A percentile compares a stretch with the other conserved stretches of the same genome.
Evolutionary conservation across 2,797 vertebrate species (phyloP).

Genomic region (Emydoidea blandingii): DNA sequence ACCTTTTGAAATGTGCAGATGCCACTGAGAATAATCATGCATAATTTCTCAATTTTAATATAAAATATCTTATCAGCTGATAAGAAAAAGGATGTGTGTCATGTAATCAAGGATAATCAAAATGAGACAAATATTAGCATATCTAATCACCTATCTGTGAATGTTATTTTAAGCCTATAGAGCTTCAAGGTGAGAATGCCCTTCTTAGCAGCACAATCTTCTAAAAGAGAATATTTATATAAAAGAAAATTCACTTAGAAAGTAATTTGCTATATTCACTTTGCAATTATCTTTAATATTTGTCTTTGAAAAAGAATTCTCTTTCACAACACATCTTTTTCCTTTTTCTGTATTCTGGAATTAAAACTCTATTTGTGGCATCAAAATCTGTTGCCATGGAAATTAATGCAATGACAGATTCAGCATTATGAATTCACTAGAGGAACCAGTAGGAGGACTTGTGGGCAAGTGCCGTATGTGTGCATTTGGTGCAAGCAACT

Average conservation of each 20-base stretch:
- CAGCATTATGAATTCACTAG: neutral
- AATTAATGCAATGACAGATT: constrained; percentile 18
- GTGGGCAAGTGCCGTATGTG: neutral
- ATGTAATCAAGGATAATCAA: constrained; percentile 74
- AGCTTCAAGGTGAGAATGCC: constrained; percentile 63
- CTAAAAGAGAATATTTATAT: neutral
- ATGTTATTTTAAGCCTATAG: neutral
- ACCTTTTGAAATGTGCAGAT: constrained; percentile 67
- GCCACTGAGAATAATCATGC: constrained; percentile 71
- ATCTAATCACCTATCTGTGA: constrained; percentile 58
- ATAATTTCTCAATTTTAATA: constrained; percentile 69
- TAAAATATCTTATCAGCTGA: constrained; percentile 65
- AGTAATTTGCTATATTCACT: neutral
- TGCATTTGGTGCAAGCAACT: neutral
- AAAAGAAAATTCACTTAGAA: constrained; percentile 38
- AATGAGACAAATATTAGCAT: constrained; percentile 71
- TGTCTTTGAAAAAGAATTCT: constrained; percentile 41
- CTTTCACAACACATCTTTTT: constrained; percentile 38
- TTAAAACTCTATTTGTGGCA: constrained; percentile 44
- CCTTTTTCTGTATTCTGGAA: constrained; percentile 41
- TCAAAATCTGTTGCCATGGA: constrained; percentile 58
- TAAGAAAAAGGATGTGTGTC: constrained; percentile 68
- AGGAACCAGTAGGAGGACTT: neutral
- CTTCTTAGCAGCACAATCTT: constrained; percentile 22
- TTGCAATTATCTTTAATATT: constrained; percentile 49